Evolutionary conservation across 2,113 vertebrate genomes (phyloP).

Genomic region (Gymnogyps californianus): DNA sequence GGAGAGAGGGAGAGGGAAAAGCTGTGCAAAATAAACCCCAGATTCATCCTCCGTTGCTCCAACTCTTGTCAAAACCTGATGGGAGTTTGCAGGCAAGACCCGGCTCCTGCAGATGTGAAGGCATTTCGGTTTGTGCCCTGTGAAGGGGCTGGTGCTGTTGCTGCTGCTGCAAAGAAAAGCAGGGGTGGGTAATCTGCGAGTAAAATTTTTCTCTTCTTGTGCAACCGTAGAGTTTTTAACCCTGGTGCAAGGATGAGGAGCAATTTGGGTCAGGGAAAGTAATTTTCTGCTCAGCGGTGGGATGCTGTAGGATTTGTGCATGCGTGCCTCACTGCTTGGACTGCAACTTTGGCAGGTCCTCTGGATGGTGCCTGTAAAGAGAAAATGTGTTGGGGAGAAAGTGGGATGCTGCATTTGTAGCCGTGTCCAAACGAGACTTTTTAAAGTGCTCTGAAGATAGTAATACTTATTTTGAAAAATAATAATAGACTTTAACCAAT

Average conservation of each 20-base stretch:
- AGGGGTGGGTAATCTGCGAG: not conserved
- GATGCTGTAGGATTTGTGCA: not conserved
- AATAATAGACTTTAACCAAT: not conserved
- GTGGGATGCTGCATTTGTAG: not conserved
- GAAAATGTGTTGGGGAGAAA: not conserved
- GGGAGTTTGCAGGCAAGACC: not conserved
- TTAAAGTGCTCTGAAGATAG: not conserved
- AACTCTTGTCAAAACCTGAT: slow-evolving; percentile 19
- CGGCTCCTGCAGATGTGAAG: not conserved
- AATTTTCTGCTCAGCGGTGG: not conserved
- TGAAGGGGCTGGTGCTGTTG: not conserved
- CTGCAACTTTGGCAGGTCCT: slow-evolving; percentile 14
- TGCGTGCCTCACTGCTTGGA: not conserved
- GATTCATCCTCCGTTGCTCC: not conserved
- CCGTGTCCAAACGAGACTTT: not conserved
- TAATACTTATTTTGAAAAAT: not conserved
- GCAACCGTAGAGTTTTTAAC: not conserved
- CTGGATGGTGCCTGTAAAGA: not conserved
- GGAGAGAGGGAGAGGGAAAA: not conserved
- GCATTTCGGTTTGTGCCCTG: not conserved
- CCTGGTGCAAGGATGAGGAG: not conserved
- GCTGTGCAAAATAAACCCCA: not conserved
- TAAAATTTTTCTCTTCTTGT: not conserved
- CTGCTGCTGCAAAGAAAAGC: not conserved
- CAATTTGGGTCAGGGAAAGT: not conserved